Evolutionary conservation across 2,888 invertebrate genomes (phyloP).

Genomic region (Rhogogaster chlorosoma): DNA sequence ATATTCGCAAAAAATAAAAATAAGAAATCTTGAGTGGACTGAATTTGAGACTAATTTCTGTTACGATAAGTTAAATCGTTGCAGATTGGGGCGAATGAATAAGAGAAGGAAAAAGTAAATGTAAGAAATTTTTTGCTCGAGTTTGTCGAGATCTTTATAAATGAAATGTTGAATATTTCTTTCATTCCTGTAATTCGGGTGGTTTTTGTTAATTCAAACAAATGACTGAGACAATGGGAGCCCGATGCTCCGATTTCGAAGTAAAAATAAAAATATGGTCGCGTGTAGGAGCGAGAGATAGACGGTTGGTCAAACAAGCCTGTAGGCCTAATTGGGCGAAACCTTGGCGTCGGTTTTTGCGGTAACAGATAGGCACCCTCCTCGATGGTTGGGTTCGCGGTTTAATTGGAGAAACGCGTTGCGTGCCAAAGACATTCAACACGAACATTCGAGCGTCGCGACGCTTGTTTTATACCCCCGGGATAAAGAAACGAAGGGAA

Average conservation of each 20-base stretch:
- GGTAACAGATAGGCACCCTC: slow-evolving; percentile 38
- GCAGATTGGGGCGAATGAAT: background rate
- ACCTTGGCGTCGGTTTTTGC: slow-evolving; percentile 38
- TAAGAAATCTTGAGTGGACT: background rate
- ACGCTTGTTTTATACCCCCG: background rate
- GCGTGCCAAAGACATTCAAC: slow-evolving; percentile 38
- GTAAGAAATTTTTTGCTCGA: background rate
- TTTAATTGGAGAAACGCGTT: slow-evolving; percentile 47
- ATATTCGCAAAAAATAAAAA: background rate
- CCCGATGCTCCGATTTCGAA: background rate
- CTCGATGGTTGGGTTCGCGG: slow-evolving; percentile 11
- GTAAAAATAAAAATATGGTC: slow-evolving; percentile 20
- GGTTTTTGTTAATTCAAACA: slow-evolving; percentile 22
- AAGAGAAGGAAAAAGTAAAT: background rate
- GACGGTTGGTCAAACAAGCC: slow-evolving; percentile 41
- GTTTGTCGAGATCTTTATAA: background rate
- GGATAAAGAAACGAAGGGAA: background rate
- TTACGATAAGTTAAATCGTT: background rate
- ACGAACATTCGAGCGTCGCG: background rate
- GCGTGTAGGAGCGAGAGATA: slow-evolving; percentile 26
- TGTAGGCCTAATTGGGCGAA: slow-evolving; percentile 46
- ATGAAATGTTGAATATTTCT: slow-evolving; percentile 28
- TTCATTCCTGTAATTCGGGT: background rate
- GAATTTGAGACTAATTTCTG: background rate
- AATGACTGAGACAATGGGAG: slow-evolving; percentile 16